Evolutionary conservation across 1,140 invertebrate genomes (phyloP), one percentile per base, ranked within the genome.

Genomic region (Parapsyche elsis): DNA sequence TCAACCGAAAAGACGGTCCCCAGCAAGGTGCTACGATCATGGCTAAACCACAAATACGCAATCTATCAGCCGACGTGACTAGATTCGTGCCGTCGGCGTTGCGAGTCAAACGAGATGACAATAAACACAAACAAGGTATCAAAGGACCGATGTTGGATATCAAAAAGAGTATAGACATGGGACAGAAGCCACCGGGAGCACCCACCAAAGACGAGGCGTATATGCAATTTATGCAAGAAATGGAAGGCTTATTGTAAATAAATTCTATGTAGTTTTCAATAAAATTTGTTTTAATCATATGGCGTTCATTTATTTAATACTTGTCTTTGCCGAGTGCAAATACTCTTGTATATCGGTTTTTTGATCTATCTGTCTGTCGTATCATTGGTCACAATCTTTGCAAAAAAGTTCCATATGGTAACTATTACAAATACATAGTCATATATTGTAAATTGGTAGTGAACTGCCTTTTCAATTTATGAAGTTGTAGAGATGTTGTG

Each of bases 161-260:
- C 86, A 88, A 87, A 82, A 83, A 81, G 71, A 64, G 59, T 0
- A 59, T 61, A 16, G 80, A 81, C 45, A 76, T 24, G 5, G 19
- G 44, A 38, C 78, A 81, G 16, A 83, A 83, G 45, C 76, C 84
- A n/a, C 73, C 84, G 7, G 84, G 85, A 30, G 89, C 90, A 83
- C 93, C 92, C 49, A 98, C 95, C 46, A 99, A 99, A 87, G 98
- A 99, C 86, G 97, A 99, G 86, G 98, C 97, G 45, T 99, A 99
- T 85, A 94, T 97, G 89, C 96, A 97, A 86, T 99, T 99, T 87
- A 99, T 99, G 97, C 94, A 95, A 88, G 98, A 99, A 91, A 98
- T 99, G 97, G 93, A 98, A 88, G 96, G 94, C 53, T 89, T 99
- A 24, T 90, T 99, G 85, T 98, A 92, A 81, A 53, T 53, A 14